Percentiles rank a stretch among this genome's conserved stretches.
phyloP scores from a whole-genome alignment of 1,140 invertebrate species.

The Hestina assimilis region DNA sequence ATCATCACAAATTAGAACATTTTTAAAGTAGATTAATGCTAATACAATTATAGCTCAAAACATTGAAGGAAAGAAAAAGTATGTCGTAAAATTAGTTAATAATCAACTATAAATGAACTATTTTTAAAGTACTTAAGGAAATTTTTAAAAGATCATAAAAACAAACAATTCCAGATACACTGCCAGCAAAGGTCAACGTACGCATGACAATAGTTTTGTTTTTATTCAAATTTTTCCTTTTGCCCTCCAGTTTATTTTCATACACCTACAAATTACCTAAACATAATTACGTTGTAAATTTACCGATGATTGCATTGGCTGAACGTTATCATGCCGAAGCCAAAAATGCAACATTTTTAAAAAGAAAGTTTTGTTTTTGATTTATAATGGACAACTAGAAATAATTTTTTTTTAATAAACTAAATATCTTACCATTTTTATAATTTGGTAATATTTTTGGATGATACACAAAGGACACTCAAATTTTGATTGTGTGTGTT shows the following conservation, averaged over 20 bases:
- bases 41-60: too few species aligned
- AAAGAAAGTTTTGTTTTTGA: too few species aligned
- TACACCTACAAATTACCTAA: neutral
- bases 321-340: neutral
- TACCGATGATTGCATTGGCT: neutral
- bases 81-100: neutral
- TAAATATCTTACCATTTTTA: too few species aligned
- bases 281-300: neutral
- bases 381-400: too few species aligned
- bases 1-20: too few species aligned
- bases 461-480: too few species aligned
- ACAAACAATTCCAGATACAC: neutral
- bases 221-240: too few species aligned
- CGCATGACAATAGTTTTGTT: constrained; percentile 5
- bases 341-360: neutral
- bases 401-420: too few species aligned
- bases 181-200: constrained; percentile 10
- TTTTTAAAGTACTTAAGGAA: constrained; percentile 1
- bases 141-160: constrained; percentile 1
- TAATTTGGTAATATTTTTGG: too few species aligned
- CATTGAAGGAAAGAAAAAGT: neutral
- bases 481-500: too few species aligned
- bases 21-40: too few species aligned
- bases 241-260: constrained; percentile 2
- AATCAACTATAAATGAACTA: neutral